These are phyloP conservation scores for Polypedilum pembai DNA, from an alignment of 1,140 invertebrate species.

Conservation along the genomic window DNA sequence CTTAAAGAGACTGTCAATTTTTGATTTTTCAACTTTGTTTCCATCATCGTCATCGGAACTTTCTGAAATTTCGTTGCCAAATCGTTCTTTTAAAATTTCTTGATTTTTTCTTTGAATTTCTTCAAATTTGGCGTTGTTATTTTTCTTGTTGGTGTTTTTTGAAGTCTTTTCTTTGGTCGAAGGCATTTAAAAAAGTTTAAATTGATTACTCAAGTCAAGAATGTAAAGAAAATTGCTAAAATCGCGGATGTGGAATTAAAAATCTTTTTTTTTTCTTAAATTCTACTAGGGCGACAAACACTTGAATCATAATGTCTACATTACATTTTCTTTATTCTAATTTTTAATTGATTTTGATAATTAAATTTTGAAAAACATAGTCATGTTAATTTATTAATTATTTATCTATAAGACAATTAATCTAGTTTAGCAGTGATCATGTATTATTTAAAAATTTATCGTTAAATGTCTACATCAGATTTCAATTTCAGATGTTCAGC, in stretches of 20 bases:
- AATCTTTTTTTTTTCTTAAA: not conserved
- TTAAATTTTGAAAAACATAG: too few species aligned
- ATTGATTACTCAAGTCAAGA: not conserved
- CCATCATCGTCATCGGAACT: not conserved
- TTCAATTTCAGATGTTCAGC: too few species aligned
- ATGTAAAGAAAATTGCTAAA: not conserved
- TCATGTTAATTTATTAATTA: too few species aligned
- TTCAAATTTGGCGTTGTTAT: not conserved
- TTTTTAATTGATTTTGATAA: too few species aligned
- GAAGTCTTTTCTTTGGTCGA: not conserved
- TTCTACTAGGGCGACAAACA: not conserved
- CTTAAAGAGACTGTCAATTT: not conserved
- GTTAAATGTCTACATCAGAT: too few species aligned
- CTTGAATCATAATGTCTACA: too few species aligned
- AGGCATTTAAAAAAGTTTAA: not conserved
- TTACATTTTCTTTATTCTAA: too few species aligned
- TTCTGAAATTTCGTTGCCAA: not conserved
- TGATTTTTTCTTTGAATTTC: constrained; percentile 6
- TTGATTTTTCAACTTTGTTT: not conserved
- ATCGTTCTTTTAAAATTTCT: not conserved
- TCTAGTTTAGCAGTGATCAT: too few species aligned
- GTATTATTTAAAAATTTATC: too few species aligned
- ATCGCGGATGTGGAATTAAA: not conserved
- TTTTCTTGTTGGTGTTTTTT: not conserved
- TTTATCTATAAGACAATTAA: too few species aligned